Percentiles rank a stretch among this genome's conserved stretches.
Evolutionary conservation across 2,113 vertebrate species (phyloP).

Genomic region (Microcebus murinus): DNA sequence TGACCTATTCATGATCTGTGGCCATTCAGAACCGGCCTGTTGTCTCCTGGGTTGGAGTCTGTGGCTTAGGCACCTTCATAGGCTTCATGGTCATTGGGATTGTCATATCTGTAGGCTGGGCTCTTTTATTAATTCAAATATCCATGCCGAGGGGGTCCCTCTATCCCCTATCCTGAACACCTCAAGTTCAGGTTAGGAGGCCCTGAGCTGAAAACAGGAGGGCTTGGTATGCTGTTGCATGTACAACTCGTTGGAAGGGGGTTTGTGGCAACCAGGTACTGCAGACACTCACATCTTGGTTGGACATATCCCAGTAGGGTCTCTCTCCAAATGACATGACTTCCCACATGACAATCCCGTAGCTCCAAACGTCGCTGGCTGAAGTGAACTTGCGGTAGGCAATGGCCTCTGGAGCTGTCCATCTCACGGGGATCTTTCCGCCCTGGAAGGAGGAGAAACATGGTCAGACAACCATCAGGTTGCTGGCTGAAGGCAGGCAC

Average conservation of each 20-base stretch:
- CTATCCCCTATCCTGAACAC: neutral
- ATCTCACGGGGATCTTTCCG: conserved; percentile 90
- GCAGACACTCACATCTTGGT: conserved; percentile 88
- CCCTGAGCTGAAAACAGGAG: neutral
- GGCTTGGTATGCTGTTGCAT: neutral
- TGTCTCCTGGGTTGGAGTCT: neutral
- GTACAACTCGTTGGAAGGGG: neutral
- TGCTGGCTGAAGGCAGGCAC: neutral
- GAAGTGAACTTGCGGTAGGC: conserved; percentile 92
- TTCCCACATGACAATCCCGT: conserved; percentile 92
- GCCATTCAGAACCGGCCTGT: neutral
- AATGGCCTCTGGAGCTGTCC: conserved; percentile 89
- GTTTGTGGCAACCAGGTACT: too few species aligned
- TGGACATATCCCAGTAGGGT: conserved; percentile 92
- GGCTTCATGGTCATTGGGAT: neutral
- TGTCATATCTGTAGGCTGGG: neutral
- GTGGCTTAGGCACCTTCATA: neutral
- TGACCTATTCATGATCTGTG: neutral
- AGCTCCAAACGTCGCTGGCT: conserved; percentile 90
- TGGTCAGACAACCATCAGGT: neutral
- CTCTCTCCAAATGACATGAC: conserved; percentile 92
- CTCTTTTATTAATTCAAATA: neutral
- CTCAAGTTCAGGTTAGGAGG: neutral
- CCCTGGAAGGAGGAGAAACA: conserved; percentile 78
- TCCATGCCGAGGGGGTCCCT: neutral